Base-by-base conservation (phyloP, 1,140 invertebrate genomes). In the Andrena cerasifolii region DNA sequence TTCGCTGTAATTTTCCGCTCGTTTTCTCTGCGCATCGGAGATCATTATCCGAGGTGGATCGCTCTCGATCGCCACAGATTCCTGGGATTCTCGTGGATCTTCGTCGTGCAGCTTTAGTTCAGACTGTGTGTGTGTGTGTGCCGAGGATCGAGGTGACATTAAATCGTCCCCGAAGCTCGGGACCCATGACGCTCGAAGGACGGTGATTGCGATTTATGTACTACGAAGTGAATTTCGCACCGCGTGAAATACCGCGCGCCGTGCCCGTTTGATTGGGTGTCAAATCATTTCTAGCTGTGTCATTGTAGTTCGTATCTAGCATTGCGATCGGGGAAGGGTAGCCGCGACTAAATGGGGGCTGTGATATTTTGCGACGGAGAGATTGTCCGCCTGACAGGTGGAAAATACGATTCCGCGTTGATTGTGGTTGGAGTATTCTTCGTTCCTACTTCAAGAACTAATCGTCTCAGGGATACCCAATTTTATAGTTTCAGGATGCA, bases 1-100 rank as follows among this genome's bases (percentile, higher is more conserved):
- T 62, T 43, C 80, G 28, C 77, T 67, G 67, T 79, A 84, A 84
- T 83, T 84, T 83, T 71, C 77, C 71, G 51, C 49, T 76, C 71
- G 82, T 84, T 84, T 84, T 70, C 71, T 82, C 58, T 21, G 75
- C 28, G 47, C 65, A 21, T 74, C 51, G 77, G 14, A 24, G 14
- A 51, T 79, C 36, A 70, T 83, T 83, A 79, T 53, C 12, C 66
- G 58, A 16, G 16, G 59, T 14, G 65, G 78, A 76, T 80, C 26
- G 61, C 10, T 28, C 12, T 21, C 21, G 43, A 77, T 63, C 51
- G 36, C 1, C 21, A 18, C 53, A 58, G 47, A 72, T 67, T 78
- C 62, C 24, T 58, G 8, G 18, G 31, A 63, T 72, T 61, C 53
- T 54, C 51, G 36, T 16, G 62, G 28, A 31, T 78, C 62, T 33